Evolutionary conservation across 2,113 vertebrate species (phyloP), one percentile per base, ranked within the genome.

Genomic region (Etheostoma cragini): DNA sequence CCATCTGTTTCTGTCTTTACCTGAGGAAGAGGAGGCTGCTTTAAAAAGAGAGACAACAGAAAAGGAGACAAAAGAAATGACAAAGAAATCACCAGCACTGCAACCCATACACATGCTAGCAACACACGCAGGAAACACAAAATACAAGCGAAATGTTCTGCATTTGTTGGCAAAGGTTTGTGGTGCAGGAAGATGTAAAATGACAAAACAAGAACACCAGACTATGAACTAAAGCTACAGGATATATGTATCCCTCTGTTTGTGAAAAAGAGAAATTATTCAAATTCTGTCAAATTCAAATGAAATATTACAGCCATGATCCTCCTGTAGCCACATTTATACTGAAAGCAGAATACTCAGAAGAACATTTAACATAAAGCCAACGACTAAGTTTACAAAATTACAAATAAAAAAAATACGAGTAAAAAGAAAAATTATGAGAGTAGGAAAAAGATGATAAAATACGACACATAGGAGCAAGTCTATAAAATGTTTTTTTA

Each of bases 1-100:
- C 83, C 88, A 78, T 84, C 88, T 85, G 57, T 76, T 82, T 87
- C 83, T 86, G 80, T 91, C 88, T 84, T 87, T 92, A 85, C 93
- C 95, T 95, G 81, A 81, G 82, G 83, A 91, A 56, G 71, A 85
- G 66, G 35, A 91, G 30, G 87, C 67, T 26, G 71, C 52, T 82
- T 86, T 79, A 66, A 83, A 67, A 33, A 69, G 1, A 75, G 16
- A 45, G 19, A 70, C 15, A 11, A 49, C 45, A 45, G 17, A 58
- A 2, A 6, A 22, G 7, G 7, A 47, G 14, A 68, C 8, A 56
- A 22, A 47, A 56, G 12, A 63, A 57, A 68, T 0, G 3, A 2
- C 60, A 63, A 64, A 81, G 65, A 68, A 77, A 53, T 60, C 80
- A 68, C 8, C 8, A 8, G 7, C 88, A 93, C 90, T 19, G 79